Conservation (phyloP, 2,113 vertebrate species). For the Grallaria varia region DNA sequence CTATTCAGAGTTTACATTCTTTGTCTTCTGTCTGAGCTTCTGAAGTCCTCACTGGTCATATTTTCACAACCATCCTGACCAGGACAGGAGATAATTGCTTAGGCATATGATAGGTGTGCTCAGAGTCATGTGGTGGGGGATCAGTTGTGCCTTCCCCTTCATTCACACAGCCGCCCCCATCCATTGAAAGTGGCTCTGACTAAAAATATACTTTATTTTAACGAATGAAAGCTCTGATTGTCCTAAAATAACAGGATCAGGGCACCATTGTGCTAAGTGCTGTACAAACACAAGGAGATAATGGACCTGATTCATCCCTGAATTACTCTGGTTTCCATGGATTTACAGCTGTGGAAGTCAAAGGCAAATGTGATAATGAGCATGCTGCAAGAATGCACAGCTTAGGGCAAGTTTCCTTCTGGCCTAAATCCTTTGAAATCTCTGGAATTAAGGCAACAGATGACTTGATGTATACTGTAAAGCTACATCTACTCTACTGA, state of each 20-base stretch:
- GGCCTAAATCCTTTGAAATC: constrained; percentile 51
- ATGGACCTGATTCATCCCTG: constrained; percentile 66
- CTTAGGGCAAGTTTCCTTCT: constrained; percentile 51
- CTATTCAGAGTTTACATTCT: not conserved
- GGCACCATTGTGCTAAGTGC: constrained; percentile 60
- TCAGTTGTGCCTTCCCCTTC: not conserved
- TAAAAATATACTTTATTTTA: constrained; percentile 66
- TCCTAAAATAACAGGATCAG: constrained; percentile 66
- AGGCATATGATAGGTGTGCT: not conserved
- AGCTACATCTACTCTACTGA: not conserved
- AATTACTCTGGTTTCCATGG: constrained; percentile 64
- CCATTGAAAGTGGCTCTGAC: constrained; percentile 10
- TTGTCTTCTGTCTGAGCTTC: not conserved
- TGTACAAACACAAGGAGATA: constrained; percentile 63
- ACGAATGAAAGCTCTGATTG: constrained; percentile 55
- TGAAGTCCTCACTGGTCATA: not conserved
- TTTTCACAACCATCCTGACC: not conserved
- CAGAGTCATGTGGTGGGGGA: not conserved
- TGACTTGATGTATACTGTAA: constrained; percentile 14
- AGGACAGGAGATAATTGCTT: not conserved
- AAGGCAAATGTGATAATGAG: constrained; percentile 65
- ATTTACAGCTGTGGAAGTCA: constrained; percentile 65
- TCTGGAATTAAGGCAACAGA: constrained; percentile 51
- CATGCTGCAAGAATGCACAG: constrained; percentile 43
- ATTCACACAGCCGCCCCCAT: not conserved